A percentile compares a stretch with the other conserved stretches of the same genome.
phyloP scores from a whole-genome alignment of 2,113 vertebrate species.

The Zapus hudsonius region DNA sequence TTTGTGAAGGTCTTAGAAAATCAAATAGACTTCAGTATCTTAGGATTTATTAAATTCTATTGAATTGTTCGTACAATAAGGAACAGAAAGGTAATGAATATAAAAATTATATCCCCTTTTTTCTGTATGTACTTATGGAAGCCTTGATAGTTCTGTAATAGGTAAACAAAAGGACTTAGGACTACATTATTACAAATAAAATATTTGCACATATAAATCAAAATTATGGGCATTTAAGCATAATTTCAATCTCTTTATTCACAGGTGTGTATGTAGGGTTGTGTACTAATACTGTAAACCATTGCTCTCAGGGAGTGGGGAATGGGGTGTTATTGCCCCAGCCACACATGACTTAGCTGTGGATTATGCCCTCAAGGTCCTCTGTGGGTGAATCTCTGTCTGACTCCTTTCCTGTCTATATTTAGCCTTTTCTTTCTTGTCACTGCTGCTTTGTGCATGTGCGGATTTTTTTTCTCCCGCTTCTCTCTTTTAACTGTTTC shows the following conservation, averaged over 20 bases:
- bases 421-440: constrained; percentile 22
- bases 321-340: background rate
- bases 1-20: constrained; percentile 33
- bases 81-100: background rate
- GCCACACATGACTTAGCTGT: constrained; percentile 1
- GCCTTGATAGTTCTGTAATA: background rate
- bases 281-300: background rate
- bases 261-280: background rate
- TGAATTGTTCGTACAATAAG: background rate
- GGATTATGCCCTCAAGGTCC: background rate
- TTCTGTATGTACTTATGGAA: background rate
- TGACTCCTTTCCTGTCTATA: constrained; percentile 32
- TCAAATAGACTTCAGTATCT: background rate
- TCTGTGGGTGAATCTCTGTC: background rate
- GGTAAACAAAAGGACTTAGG: constrained; percentile 33
- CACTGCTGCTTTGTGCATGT: background rate
- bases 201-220: background rate
- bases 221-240: constrained; percentile 25
- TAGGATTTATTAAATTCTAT: constrained; percentile 35
- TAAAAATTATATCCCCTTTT: background rate
- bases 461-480: background rate
- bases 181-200: constrained; percentile 1
- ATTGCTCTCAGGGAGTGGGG: too few species aligned
- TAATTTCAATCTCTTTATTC: background rate
- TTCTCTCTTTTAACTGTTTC: background rate